Evolutionary conservation across 2,113 vertebrate genomes (phyloP), one percentile per base, ranked within the genome.

Genomic region (Microtus ochrogaster): DNA sequence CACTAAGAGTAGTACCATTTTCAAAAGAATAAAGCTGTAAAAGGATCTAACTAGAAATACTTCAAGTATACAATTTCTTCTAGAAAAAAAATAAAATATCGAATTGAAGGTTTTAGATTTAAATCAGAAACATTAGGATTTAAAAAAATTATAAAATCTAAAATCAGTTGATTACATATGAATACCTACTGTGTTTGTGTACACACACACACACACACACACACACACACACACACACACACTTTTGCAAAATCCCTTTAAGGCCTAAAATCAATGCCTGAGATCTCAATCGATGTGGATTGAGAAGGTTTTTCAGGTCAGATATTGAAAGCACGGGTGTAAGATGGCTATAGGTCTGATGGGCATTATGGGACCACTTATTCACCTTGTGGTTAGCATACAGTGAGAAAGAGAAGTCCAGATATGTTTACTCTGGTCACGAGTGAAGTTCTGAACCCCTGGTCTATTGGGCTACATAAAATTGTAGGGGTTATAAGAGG

Each of bases 21-120:
- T 94, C 70, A 91, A 94, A 92, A 73, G 33, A 89, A 72, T 79
- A 70, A 73, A 78, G 6, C 52, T 92, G 22, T 76, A 47, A 74
- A 85, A 95, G n/a, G 19, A 58, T 87, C 89, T 14, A 88, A 87
- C n/a, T 78, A 92, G 76, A 82, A 95, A 68, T 91, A 85, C 66
- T 28, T 95, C 90, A 14, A 36, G 72, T 84, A 81, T 47, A 70
- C 24, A 92, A 66, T 55, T 94, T 39, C 61, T 92, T 95, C 39
- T 90, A 74, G 52, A 74, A 55, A 55, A 96, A 96, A 96, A 87
- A 39, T 12, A 83, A 90, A 79, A 90, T 28, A 81, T 63, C 13
- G 84, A 85, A 89, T 76, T 90, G 88, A 97, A 88, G 65, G 90
- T 81, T 93, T 95, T 81, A 83, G 44, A 88, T 93, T 97, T 24